Conservation (phyloP, 2,797 vertebrate genomes). For the Cossypha dichroa region DNA sequence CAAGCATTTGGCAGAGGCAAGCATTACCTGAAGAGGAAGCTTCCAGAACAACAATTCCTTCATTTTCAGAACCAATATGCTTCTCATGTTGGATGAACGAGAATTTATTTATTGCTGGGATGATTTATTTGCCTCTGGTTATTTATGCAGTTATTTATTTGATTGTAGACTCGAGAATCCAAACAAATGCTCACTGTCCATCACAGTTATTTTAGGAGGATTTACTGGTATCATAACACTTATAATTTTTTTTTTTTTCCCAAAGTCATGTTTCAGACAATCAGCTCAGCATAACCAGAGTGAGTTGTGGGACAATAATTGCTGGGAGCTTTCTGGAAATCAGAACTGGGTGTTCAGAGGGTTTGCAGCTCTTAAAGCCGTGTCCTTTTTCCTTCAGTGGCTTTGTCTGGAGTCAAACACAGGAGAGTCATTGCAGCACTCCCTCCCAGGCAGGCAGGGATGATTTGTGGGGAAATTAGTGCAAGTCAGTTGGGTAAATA, state of each 20-base stretch:
- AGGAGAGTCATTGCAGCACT: not conserved
- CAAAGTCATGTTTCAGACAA: not conserved
- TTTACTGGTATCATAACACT: not conserved
- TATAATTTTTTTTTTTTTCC: not conserved
- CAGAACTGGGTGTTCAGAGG: not conserved
- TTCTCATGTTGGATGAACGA: not conserved
- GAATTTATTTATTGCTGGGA: not conserved
- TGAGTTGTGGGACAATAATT: not conserved
- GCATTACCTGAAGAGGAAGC: not conserved
- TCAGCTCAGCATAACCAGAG: not conserved
- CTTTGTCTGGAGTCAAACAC: not conserved
- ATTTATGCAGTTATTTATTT: not conserved
- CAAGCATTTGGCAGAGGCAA: not conserved
- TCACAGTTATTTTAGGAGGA: not conserved
- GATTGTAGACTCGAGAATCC: not conserved
- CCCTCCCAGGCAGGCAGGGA: not conserved
- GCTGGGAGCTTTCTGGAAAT: not conserved
- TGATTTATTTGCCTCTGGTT: not conserved
- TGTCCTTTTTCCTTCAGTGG: not conserved
- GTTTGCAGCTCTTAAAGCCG: not conserved
- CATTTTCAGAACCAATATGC: not conserved
- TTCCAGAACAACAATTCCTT: not conserved
- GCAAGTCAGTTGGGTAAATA: conserved; percentile 1
- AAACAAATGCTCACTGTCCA: not conserved
- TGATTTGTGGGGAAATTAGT: conserved; percentile 47